phyloP scores from a whole-genome alignment of 1,140 invertebrate species.

The Heliconius hermathena region DNA sequence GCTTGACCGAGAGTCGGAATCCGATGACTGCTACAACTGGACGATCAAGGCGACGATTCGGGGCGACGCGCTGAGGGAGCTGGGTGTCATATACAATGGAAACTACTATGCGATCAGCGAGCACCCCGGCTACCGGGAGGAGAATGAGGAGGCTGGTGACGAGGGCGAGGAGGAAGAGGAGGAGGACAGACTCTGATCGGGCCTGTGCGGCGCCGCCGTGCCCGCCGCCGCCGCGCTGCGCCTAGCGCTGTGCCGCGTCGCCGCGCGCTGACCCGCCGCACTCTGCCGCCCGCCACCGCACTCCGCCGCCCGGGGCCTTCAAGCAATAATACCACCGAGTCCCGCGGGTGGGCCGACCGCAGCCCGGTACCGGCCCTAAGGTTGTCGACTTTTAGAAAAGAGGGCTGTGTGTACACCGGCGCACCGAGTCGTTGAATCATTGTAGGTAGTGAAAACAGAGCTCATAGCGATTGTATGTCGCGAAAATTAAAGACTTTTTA shows the following conservation, averaged over 20 bases:
- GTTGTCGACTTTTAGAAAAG: neutral
- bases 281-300: slow-evolving; percentile 24
- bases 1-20: slow-evolving; percentile 93
- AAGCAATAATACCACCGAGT: slow-evolving; percentile 32
- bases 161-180: slow-evolving; percentile 91
- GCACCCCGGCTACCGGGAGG: slow-evolving; percentile 94
- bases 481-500: slow-evolving; percentile 66
- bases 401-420: slow-evolving; percentile 15
- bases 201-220: slow-evolving; percentile 76
- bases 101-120: slow-evolving; percentile 97
- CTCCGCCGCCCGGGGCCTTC: neutral
- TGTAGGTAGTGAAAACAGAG: slow-evolving; percentile 34
- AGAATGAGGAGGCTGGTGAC: slow-evolving; percentile 90
- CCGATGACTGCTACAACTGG: slow-evolving; percentile 96
- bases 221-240: slow-evolving; percentile 78
- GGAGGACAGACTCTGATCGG: slow-evolving; percentile 89
- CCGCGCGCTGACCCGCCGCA: slow-evolving; percentile 67
- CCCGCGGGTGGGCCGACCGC: slow-evolving; percentile 26
- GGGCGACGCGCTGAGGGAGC: slow-evolving; percentile 92
- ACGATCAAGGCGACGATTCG: slow-evolving; percentile 96
- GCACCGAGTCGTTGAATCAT: slow-evolving; percentile 25
- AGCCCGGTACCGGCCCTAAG: slow-evolving; percentile 12
- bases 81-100: slow-evolving; percentile 96
- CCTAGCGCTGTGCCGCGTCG: slow-evolving; percentile 70
- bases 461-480: slow-evolving; percentile 28